Percentiles rank a stretch among this genome's conserved stretches.
phyloP scores from a whole-genome alignment of 2,113 vertebrate species.

The Condylura cristata region DNA sequence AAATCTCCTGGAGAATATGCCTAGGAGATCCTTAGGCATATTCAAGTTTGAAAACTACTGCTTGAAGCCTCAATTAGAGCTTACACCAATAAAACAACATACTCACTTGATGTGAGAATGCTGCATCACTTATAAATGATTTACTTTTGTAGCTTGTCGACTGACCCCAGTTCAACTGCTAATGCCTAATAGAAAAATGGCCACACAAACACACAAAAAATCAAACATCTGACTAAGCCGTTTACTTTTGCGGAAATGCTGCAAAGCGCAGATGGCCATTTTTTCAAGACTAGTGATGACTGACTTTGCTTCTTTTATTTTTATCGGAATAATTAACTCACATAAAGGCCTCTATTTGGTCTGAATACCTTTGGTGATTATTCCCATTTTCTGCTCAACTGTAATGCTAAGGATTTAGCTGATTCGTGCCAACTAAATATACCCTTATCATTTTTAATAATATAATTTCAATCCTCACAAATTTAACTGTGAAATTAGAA shows the following conservation, averaged over 20 bases:
- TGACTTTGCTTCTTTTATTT: conserved; percentile 18
- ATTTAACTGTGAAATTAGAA: conserved; percentile 30
- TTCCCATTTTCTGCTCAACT: conserved; percentile 26
- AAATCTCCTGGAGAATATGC: background rate
- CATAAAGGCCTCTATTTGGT: conserved; percentile 12
- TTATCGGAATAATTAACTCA: conserved; percentile 23
- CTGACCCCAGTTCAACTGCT: conserved; percentile 47
- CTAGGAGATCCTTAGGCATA: background rate
- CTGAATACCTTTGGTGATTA: conserved; percentile 15
- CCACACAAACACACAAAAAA: background rate
- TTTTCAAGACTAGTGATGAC: background rate
- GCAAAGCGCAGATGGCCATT: background rate
- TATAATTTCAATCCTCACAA: conserved; percentile 10
- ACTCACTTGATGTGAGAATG: background rate
- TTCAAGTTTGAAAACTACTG: background rate
- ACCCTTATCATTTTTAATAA: conserved; percentile 30
- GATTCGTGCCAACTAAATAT: background rate
- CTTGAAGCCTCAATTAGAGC: background rate
- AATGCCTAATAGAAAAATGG: conserved; percentile 22
- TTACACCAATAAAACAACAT: background rate
- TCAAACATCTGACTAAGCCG: background rate
- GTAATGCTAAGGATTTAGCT: background rate
- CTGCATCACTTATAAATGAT: conserved; percentile 8
- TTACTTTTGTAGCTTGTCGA: conserved; percentile 44
- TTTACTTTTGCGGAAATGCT: conserved; percentile 11